Evolutionary conservation across 2,113 vertebrate genomes (phyloP), one percentile per base, ranked within the genome.

Genomic region (Psophia crepitans): DNA sequence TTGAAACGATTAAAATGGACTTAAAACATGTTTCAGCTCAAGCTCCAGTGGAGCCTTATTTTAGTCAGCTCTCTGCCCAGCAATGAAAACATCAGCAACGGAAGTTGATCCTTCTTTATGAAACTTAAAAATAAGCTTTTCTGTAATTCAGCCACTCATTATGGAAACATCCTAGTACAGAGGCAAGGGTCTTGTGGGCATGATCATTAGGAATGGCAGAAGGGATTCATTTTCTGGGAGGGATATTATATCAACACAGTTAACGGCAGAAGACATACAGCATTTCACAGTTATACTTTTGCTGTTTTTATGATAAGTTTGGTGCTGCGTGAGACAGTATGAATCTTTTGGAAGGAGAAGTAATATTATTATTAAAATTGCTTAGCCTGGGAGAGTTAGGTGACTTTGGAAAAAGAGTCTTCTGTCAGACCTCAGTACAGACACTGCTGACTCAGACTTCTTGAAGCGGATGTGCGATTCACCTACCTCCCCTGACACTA

Each of bases 361-460:
- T 2, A 66, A 39, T 2, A 51, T 4, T 10, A 24, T 14, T 48
- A 79, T 27, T 63, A 60, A 66, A 91, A 70, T 27, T 27, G 18
- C 9, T 58, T 68, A 64, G 32, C 60, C 80, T 75, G 39, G 51
- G 33, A 89, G n/a, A 3, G 20, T 44, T 46, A 53, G 16, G 16
- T 39, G 56, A 66, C 35, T 84, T 80, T 35, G 61, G 46, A 60
- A 81, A 81, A 80, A 68, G 28, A 13, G 39, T 61, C 26, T 35
- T 8, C 2, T 19, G 28, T 66, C 66, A 82, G n/a, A 21, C 51
- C 57, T 79, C 44, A 27, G 57, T 4, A 43, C 20, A 43, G 49
- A 46, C 49, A 79, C 37, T 61, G 70, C 78, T 95, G 91, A 93
- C 51, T 96, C 70, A 49, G 70, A 23, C 21, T 10, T 90, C 90